A percentile compares a stretch with the other conserved stretches of the same genome.
These are phyloP conservation scores for Holothuria leucospilota DNA, from an alignment of 53 echinoderm and acorn worm genomes.

Conservation along the genomic window DNA sequence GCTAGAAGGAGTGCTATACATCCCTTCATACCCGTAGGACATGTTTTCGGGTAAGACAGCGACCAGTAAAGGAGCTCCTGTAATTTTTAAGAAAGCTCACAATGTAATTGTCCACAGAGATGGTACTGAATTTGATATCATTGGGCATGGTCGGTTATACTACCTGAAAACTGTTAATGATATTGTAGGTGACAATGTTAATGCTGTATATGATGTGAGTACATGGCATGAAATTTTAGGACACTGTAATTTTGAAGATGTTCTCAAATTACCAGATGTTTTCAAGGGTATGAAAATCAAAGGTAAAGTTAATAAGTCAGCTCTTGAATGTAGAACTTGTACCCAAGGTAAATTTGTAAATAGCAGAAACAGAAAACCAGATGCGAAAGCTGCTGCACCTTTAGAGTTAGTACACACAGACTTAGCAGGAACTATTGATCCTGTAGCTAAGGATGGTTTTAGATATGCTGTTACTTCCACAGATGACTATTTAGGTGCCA, in stretches of 20 bases:
- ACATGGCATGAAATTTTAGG: slow-evolving; percentile 39
- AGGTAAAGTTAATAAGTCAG: slow-evolving; percentile 22
- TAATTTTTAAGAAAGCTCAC: slow-evolving; percentile 4
- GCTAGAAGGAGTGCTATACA: slow-evolving; percentile 32
- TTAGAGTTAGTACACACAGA: no score
- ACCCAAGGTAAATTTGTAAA: no score
- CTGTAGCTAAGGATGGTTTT: no score
- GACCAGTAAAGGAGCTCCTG: background rate
- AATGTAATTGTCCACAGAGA: background rate
- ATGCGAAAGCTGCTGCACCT: slow-evolving; percentile 32
- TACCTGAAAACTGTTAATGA: slow-evolving; percentile 11
- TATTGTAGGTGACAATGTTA: slow-evolving; percentile 21
- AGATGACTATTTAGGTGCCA: no score
- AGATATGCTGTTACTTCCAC: slow-evolving; percentile 42
- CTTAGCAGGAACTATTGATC: slow-evolving; percentile 49
- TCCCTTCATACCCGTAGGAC: slow-evolving; percentile 48
- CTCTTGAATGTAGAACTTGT: slow-evolving; percentile 31
- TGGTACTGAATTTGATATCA: slow-evolving; percentile 4
- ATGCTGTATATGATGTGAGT: slow-evolving; percentile 8
- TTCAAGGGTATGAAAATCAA: slow-evolving; percentile 50
- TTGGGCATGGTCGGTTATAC: slow-evolving; percentile 26
- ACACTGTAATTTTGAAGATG: slow-evolving; percentile 49
- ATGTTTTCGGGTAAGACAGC: slow-evolving; percentile 42
- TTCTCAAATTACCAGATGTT: slow-evolving; percentile 22
- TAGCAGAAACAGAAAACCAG: no score